Base-by-base conservation (phyloP, 2,113 vertebrate species). In the Lophotis ruficrista region DNA sequence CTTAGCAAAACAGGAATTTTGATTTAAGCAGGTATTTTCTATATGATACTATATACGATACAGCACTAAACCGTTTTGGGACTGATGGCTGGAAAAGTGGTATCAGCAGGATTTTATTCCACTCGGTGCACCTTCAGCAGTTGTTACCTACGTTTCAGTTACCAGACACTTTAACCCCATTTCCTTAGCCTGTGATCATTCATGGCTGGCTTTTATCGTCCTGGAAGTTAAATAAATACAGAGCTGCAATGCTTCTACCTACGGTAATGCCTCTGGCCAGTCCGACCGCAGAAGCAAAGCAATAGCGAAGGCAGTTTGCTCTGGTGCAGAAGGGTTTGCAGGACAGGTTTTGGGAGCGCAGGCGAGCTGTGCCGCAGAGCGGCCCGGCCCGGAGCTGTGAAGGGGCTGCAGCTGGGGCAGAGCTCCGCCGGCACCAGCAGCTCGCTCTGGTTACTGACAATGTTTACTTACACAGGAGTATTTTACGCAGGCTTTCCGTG, bases 1-100 rank as follows among this genome's bases (percentile, higher is more conserved):
- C 22, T 18, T 3, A 27, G 28, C n/a, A 22, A 56, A 35, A 50
- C 1, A 31, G 24, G 18, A 45, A 18, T 15, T 12, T 7, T 41
- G 25, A 43, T 70, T 62, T 62, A 25, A 41, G 22, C 16, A 4
- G 37, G 2, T 57, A 24, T n/a, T 66, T 83, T 68, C 13, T 51
- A 2, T 17, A 4, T 3, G 2, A 5, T 47, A 31, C 23, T 24
- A 14, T 16, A 8, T 7, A 9, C 2, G 5, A 24, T 37, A 25
- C 27, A 33, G 4, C 20, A 23, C 25, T 31, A 15, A 60, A 60
- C 12, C 9, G 4, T 30, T 48, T 47, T 48, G 61, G 41, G 38
- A 14, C 8, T 13, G 25, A 41, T 22, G 48, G 35, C 72, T 78
- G 19, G 25, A 23, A 15, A 14, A 23, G 69, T 9, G 50, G 5